Evolutionary conservation across 2,888 invertebrate genomes (phyloP), one percentile per base, ranked within the genome.

Genomic region (Plagodis dolabraria): DNA sequence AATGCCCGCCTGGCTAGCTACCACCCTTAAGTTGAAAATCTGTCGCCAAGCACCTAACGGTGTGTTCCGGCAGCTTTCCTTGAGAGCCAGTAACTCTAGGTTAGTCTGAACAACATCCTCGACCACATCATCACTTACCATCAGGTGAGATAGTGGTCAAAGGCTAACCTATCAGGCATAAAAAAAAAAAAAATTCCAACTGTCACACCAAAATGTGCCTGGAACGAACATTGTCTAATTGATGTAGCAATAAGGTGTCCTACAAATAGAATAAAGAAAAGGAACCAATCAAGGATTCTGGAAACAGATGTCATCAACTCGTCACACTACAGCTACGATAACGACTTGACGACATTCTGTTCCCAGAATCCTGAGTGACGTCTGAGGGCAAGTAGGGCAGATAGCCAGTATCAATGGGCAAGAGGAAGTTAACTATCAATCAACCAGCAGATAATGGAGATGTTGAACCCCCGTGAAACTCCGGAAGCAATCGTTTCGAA

Each of bases 351-450:
- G 22, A 22, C 1, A 22, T n/a, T 22, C 22, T 22, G 22, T 22
- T 22, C 22, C 22, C 22, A 22, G 22, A 22, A 22, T 22, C 22
- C 22, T 22, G 22, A 52, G 51, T 50, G 49, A 48, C 55, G 49
- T 47, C 62, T 72, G 69, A 79, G 77, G 80, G 74, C 77, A 79
- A 82, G 72, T 79, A 83, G 82, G 78, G 74, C 82, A 79, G 73
- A 79, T 75, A 79, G 77, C 76, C 79, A 79, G 80, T 79, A 81
- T 79, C 76, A 77, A 73, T 70, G 66, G 70, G 68, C 71, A 67
- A 68, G 76, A 87, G 87, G 89, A 90, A 84, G 87, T 82, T 75
- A 73, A 81, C 85, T 86, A 89, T 91, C 89, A 89, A 90, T 90
- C 89, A 89, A 81, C 79, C 68, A 73, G 67, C 71, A 82, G 83